Evolutionary conservation across 1,140 invertebrate genomes (phyloP).

Genomic region (Tetramorium parvispinum): DNA sequence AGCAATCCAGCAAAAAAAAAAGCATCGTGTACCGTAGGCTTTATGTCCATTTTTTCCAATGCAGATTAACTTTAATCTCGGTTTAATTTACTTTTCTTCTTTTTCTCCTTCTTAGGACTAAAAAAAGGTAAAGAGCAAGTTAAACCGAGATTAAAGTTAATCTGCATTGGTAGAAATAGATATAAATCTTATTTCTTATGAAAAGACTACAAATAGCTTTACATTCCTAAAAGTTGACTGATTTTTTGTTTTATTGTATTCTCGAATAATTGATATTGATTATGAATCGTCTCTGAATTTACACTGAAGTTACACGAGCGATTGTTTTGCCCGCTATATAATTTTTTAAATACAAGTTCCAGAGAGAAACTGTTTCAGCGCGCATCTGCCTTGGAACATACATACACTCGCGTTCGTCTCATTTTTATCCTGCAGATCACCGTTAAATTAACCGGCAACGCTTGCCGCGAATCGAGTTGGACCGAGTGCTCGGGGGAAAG

Average conservation of each 20-base stretch:
- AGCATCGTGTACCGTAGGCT: too few relatives aligned
- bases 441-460: slow-evolving; percentile 44
- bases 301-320: neutral
- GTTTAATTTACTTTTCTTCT: too few relatives aligned
- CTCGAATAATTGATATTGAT: neutral
- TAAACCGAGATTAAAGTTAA: too few relatives aligned
- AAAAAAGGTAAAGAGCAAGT: too few relatives aligned
- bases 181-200: neutral
- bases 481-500: neutral
- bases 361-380: neutral
- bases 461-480: neutral
- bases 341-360: slow-evolving; percentile 2
- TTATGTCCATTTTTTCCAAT: too few relatives aligned
- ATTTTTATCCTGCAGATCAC: slow-evolving; percentile 15
- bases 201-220: neutral
- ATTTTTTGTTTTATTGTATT: neutral
- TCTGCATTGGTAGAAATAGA: too few relatives aligned
- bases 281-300: neutral
- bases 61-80: too few relatives aligned
- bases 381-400: neutral
- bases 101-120: too few relatives aligned
- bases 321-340: neutral
- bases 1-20: too few relatives aligned
- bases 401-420: neutral
- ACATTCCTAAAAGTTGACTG: neutral